Conservation (phyloP, 1,140 invertebrate genomes). For the Pachypsylla venusta region DNA sequence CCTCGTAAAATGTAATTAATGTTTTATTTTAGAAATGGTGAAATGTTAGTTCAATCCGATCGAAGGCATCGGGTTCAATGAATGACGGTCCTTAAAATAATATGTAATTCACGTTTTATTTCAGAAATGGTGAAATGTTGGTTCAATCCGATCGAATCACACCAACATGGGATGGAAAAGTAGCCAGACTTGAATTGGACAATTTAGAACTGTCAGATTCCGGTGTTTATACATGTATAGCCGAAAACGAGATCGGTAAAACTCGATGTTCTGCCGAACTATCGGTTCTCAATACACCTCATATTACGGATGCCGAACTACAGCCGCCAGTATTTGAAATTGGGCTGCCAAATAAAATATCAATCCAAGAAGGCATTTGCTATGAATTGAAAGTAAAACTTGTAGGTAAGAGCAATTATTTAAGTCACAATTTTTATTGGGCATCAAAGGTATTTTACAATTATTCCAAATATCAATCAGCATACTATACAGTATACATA, state of each 20-base stretch:
- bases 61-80: too few relatives aligned
- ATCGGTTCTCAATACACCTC: conserved; percentile 25
- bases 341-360: conserved; percentile 31
- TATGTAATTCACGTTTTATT: conserved; percentile 8
- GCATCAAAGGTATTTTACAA: too few relatives aligned
- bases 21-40: conserved; percentile 35
- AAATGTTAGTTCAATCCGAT: conserved; percentile 30
- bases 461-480: too few relatives aligned
- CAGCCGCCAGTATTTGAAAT: conserved; percentile 35
- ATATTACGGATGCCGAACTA: conserved; percentile 23
- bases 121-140: conserved; percentile 37
- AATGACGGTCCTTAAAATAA: too few relatives aligned
- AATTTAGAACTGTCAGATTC: conserved; percentile 36
- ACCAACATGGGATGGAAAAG: conserved; percentile 30
- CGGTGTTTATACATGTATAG: conserved; percentile 54
- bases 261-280: conserved; percentile 39
- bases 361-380: conserved; percentile 42
- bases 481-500: too few relatives aligned
- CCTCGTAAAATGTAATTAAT: neutral
- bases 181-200: conserved; percentile 36
- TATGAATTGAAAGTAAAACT: conserved; percentile 39
- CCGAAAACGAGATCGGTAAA: conserved; percentile 47
- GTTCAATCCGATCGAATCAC: conserved; percentile 29
- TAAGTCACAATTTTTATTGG: too few relatives aligned
- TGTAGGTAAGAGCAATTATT: conserved; percentile 33